Evolutionary conservation across 2,888 invertebrate species (phyloP), one percentile per base, ranked within the genome.

Genomic region (Anaspis maculata): DNA sequence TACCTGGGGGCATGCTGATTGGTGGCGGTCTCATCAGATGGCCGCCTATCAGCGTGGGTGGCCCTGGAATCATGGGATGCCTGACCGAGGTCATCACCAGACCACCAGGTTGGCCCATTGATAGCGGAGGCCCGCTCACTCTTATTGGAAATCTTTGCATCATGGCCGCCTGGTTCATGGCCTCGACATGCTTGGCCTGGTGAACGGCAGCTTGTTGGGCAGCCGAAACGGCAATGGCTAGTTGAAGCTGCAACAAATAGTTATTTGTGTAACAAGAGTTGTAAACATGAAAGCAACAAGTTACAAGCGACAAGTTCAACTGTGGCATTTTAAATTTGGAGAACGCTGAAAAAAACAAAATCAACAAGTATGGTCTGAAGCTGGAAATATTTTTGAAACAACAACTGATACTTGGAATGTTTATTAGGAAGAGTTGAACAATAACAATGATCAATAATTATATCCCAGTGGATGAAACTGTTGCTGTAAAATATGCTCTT

Each of bases 1-100:
- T 74, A 77, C 77, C 77, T 74, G 76, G 74, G 50, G 75, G 74
- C 58, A 75, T 68, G 64, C 73, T 74, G 67, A 77, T 70, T 56
- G 73, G 74, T 57, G 74, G 74, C 57, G 75, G 76, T 65, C 76
- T 69, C 73, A 76, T 74, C 65, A 75, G 67, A 65, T 72, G 75
- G 61, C 75, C 76, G 61, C 73, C 73, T 46, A 72, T 58, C 24
- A 62, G 46, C 9, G 57, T 68, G 25, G 72, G 72, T 13, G 71
- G 72, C 12, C 62, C 65, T 23, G 69, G 68, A 19, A 71, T 54
- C 33, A 70, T 67, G 60, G 69, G 66, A 30, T 67, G 70, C 40
- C 71, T 57, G 67, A 72, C 69, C 30, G 71, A 69, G 36, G 70
- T 70, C 59, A 73, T 70, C 7, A 73, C 61, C 3, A 70, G 68